Conservation (phyloP, 2,797 vertebrate species). For the Sebastes nivosus region DNA sequence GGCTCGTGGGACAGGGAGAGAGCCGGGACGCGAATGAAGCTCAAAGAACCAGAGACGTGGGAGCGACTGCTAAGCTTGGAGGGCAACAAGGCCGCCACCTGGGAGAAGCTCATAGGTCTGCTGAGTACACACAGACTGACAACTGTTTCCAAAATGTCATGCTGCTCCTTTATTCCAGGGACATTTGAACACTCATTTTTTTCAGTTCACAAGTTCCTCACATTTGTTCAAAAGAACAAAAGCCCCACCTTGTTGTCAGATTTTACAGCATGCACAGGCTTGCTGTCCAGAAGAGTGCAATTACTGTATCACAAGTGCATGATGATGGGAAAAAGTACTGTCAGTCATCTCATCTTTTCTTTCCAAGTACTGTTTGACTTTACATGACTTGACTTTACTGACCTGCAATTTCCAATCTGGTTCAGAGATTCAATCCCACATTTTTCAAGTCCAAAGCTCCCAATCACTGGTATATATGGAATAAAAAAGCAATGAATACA, state of each 20-base stretch:
- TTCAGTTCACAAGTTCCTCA: neutral
- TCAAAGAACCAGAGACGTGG: slow-evolving; percentile 87
- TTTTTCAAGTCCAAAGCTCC: neutral
- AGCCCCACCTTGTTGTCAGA: neutral
- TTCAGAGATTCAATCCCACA: neutral
- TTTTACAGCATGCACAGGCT: neutral
- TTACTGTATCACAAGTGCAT: neutral
- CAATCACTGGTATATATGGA: neutral
- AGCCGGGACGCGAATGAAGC: slow-evolving; percentile 87
- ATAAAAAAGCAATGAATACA: neutral
- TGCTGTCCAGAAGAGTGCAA: neutral
- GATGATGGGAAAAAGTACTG: neutral
- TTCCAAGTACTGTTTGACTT: neutral
- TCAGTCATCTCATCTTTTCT: neutral
- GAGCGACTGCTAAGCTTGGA: slow-evolving; percentile 83
- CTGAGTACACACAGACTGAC: neutral
- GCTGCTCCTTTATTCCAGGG: neutral
- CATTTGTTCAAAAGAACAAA: neutral
- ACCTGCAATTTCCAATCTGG: neutral
- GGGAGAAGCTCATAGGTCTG: slow-evolving; percentile 90
- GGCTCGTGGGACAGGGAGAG: slow-evolving; percentile 85
- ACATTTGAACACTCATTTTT: neutral
- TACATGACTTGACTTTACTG: neutral
- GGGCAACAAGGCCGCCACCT: slow-evolving; percentile 86
- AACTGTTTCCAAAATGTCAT: neutral